These are phyloP conservation scores for Limnothrissa miodon DNA, from an alignment of 2,113 vertebrate species.

Conservation along the genomic window DNA sequence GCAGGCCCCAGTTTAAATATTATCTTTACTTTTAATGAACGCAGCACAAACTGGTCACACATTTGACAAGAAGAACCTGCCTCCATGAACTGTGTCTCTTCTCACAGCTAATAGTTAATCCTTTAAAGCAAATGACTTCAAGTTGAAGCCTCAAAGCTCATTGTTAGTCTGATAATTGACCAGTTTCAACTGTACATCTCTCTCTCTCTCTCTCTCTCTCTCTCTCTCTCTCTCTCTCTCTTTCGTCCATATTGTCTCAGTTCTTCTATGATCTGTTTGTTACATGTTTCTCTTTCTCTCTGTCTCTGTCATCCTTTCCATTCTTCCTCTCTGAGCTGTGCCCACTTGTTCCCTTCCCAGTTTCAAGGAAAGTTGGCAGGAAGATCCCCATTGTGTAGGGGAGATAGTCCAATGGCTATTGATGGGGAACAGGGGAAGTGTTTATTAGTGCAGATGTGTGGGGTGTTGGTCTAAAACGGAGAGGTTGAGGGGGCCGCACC, in stretches of 20 bases:
- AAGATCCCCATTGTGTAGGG: constrained; percentile 29
- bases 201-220: constrained; percentile 26
- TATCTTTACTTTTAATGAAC: background rate
- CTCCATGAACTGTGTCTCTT: background rate
- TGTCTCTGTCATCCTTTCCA: background rate
- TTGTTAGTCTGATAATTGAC: too few species aligned
- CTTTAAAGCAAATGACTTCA: background rate
- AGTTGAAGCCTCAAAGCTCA: background rate
- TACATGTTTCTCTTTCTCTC: background rate
- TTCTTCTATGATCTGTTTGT: background rate
- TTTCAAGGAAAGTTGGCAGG: constrained; percentile 40
- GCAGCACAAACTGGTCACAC: background rate
- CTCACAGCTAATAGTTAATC: background rate
- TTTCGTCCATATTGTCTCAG: too few species aligned
- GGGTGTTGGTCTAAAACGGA: constrained; percentile 16
- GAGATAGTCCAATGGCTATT: constrained; percentile 20
- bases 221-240: background rate
- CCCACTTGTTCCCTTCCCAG: background rate
- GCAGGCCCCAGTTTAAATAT: background rate
- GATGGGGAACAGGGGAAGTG: constrained; percentile 31
- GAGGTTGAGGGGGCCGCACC: constrained; percentile 13
- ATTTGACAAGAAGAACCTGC: background rate
- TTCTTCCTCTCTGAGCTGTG: background rate
- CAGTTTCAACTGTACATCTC: constrained; percentile 27
- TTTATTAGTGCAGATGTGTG: constrained; percentile 48